A percentile compares a stretch with the other conserved stretches of the same genome.
Evolutionary conservation across 2,797 vertebrate genomes (phyloP).

Genomic region (Liasis olivaceus): DNA sequence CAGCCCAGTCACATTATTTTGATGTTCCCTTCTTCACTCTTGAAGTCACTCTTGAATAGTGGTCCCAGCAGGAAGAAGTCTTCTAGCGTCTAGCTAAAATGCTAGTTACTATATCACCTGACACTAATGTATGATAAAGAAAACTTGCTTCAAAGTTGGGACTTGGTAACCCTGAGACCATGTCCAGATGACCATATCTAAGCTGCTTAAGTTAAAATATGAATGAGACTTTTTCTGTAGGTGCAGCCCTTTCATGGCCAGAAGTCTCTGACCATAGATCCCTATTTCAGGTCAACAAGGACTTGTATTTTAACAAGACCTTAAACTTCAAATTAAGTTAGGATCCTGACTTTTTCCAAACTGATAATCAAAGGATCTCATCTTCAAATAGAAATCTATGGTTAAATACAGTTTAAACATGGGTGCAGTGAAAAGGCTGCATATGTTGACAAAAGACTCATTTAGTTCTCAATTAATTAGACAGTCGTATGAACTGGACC

Average conservation of each 20-base stretch:
- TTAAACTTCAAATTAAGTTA: not conserved
- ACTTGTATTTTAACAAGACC: not conserved
- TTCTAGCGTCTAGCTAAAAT: constrained; percentile 71
- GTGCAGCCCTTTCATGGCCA: not conserved
- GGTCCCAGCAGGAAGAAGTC: constrained; percentile 75
- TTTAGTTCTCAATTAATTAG: not conserved
- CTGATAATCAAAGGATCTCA: not conserved
- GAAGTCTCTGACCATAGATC: not conserved
- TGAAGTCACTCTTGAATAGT: constrained; percentile 77
- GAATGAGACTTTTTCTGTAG: not conserved
- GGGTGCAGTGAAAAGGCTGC: not conserved
- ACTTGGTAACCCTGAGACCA: constrained; percentile 64
- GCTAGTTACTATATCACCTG: constrained; percentile 70
- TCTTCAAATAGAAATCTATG: not conserved
- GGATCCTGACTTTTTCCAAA: not conserved
- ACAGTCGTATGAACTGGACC: not conserved
- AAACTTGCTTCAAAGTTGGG: constrained; percentile 62
- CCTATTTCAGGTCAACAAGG: not conserved
- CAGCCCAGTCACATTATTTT: constrained; percentile 72
- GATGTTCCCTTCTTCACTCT: constrained; percentile 72
- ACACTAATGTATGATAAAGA: constrained; percentile 52
- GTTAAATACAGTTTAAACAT: not conserved
- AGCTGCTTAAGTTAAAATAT: not conserved
- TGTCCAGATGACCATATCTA: constrained; percentile 26
- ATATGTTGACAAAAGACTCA: not conserved